Evolutionary conservation across 2,888 invertebrate genomes (phyloP).

Genomic region (Folsomia manolachei): DNA sequence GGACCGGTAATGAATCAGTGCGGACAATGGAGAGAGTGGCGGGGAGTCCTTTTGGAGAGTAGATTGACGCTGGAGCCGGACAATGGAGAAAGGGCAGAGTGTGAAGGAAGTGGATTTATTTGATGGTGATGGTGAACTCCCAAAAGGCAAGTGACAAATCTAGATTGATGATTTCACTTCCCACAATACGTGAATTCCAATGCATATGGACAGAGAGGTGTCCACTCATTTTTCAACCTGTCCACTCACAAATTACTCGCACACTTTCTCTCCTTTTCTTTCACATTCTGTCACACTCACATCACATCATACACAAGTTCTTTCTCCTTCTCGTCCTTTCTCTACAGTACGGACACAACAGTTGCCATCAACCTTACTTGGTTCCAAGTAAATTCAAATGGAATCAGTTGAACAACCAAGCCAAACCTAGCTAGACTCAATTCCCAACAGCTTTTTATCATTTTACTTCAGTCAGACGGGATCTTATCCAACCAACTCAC

Average conservation of each 20-base stretch:
- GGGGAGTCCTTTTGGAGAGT: background rate
- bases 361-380: no score
- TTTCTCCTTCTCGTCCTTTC: background rate
- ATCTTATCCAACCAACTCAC: no score
- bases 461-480: no score
- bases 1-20: background rate
- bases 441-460: no score
- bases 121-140: background rate
- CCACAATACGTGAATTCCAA: slow-evolving; percentile 1
- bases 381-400: no score
- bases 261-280: background rate
- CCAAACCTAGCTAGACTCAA: no score
- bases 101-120: slow-evolving; percentile 2
- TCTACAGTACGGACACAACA: no score
- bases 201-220: background rate
- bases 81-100: background rate
- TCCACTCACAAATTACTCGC: slow-evolving; percentile 1
- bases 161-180: slow-evolving; percentile 19
- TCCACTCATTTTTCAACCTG: slow-evolving; percentile 18
- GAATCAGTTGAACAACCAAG: no score
- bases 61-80: background rate
- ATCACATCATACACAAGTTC: background rate
- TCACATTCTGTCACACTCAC: background rate
- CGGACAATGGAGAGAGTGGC: background rate
- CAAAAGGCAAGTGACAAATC: slow-evolving; percentile 13